Base-by-base conservation (phyloP, 2,888 invertebrate species). In the Cheilosia urbana region DNA sequence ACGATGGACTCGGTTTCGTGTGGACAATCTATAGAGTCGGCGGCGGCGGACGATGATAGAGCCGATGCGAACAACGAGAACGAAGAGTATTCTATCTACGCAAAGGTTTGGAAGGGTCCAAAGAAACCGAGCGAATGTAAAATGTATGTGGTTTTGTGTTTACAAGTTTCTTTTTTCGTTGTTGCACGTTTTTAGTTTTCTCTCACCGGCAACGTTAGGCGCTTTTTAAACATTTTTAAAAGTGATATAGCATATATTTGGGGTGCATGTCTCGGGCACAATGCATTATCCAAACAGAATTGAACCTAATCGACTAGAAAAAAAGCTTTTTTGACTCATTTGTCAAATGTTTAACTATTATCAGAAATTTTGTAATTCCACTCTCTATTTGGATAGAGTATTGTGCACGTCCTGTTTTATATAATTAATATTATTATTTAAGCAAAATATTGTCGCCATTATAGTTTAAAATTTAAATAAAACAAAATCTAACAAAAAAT, bases 31-130 rank as follows among this genome's bases (percentile, higher is more conserved):
- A 75, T 79, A 47, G 87, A 72, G 37, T 66, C 69, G 7, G 53
- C 24, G 24, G 53, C 24, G 24, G 24, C 65, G 15, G 55, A 21
- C 15, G 63, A 66, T 24, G 65, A 73, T 17, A 47, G 77, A 62
- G 65, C 75, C 55, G 87, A 89, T 72, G 88, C 88, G 60, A 88
- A 88, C 80, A 85, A 87, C 51, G 89, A 89, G 84, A 90, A 89
- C 88, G 90, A 90, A 21, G 90, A 90, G 79, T 89, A 91, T 82
- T 91, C 91, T 69, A 91, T 92, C 69, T 92, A 92, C 88, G 92
- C 92, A 76, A 92, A 92, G 90, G 92, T 92, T 87, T 92, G 92
- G 92, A 92, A 92, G 88, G 92, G 92, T 87, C 92, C 92, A 13
- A 91, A 91, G 80, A 92, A 92, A 89, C 89, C 92, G 72, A 90